Evolutionary conservation across 2,797 vertebrate species (phyloP).

Genomic region (Characodon lateralis): DNA sequence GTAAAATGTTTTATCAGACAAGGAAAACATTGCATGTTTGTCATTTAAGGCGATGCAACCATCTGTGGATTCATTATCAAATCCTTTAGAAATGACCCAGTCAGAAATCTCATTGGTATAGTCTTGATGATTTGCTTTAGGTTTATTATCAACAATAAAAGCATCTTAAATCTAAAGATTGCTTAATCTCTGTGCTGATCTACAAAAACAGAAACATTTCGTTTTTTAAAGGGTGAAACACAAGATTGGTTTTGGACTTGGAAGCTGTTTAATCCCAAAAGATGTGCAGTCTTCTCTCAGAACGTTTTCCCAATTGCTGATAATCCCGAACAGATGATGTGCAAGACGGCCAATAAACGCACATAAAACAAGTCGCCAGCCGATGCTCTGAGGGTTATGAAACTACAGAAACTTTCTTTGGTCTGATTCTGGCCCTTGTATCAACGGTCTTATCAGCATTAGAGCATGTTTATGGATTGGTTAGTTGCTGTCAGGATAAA

Average conservation of each 20-base stretch:
- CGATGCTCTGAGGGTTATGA: neutral
- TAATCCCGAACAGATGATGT: constrained; percentile 6
- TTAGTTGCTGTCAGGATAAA: neutral
- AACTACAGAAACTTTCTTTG: neutral
- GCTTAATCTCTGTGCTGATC: neutral
- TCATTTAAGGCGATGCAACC: neutral
- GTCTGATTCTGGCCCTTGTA: neutral
- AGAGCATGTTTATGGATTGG: neutral
- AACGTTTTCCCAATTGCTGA: neutral
- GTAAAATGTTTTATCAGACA: neutral
- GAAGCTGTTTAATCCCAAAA: neutral
- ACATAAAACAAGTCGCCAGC: neutral
- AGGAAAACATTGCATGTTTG: too few species aligned
- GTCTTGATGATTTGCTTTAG: neutral
- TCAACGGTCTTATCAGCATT: neutral
- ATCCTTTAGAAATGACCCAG: neutral
- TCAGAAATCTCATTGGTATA: neutral
- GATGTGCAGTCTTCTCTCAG: neutral
- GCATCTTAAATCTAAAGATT: neutral
- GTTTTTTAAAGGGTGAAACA: neutral
- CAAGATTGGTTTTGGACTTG: neutral
- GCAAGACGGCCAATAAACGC: neutral
- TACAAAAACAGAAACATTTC: neutral
- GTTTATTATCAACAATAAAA: neutral
- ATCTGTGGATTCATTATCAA: neutral